Base-by-base conservation (phyloP, 1,140 invertebrate genomes). In the Cydia fagiglandana region DNA sequence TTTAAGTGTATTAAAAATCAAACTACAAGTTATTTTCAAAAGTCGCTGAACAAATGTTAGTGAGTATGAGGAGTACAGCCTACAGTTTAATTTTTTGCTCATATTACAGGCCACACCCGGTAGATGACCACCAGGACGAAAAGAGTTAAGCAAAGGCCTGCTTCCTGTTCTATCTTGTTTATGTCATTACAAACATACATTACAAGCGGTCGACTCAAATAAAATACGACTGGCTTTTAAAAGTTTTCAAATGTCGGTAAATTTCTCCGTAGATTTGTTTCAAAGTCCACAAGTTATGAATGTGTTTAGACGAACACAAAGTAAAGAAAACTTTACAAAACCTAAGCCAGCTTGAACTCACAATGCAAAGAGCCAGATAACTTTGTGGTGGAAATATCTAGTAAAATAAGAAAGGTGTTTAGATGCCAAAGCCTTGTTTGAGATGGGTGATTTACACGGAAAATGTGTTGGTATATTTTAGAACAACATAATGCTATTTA, bases 341-440 rank as follows among this genome's bases (percentile, higher is more conserved):
- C 38, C 79, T 80, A 76, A 85, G 81, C 79, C 75, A 82, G 78
- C 74, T 76, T 84, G 82, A 79, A 79, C 78, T 77, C 78, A 75
- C 64, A 74, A 20, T 75, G 73, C 76, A 73, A 75, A 73, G 80
- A 80, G 64, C 75, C 74, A 84, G 79, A 81, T 83, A 88, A 70
- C n/a, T 70, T 17, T 17, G 34, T 38, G 34, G 79, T 79, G 77
- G 81, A 77, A 83, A 61, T 61, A 24, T 20, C 79, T 80, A 79
- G 41, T 50, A 30, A 73, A 68, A 34, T 34, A 34, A 80, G 81
- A 81, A 75, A 78, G 74, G 77, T 80, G 77, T 80, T 45, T 78
- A 77, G 75, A 41, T 74, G 75, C 75, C 81, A 81, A 83, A 85
- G 78, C 80, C 78, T 79, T 77, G 80, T 82, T 80, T 79, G 66